A percentile compares a stretch with the other conserved stretches of the same genome.
Evolutionary conservation across 2,113 vertebrate species (phyloP).

Genomic region (Microcebus tavaratra): DNA sequence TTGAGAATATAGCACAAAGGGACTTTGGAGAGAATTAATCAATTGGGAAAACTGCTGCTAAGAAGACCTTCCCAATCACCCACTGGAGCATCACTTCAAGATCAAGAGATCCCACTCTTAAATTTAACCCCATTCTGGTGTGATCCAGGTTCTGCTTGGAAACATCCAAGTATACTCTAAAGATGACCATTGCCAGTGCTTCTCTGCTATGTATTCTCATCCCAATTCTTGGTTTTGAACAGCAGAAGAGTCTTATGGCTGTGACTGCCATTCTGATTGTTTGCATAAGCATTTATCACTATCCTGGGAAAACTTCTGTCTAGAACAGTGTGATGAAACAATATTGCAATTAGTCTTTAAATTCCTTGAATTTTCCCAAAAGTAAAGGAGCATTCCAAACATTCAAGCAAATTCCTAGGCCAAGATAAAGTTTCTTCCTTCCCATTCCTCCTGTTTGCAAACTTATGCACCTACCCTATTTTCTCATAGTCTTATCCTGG

Average conservation of each 20-base stretch:
- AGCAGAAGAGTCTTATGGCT: not conserved
- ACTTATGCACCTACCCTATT: not conserved
- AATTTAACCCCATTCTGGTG: not conserved
- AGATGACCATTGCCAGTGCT: not conserved
- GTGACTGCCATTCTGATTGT: not conserved
- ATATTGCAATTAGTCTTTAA: not conserved
- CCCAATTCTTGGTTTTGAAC: not conserved
- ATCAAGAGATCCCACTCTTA: not conserved
- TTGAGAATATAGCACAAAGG: not conserved
- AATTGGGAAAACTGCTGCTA: not conserved
- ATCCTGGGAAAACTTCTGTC: not conserved
- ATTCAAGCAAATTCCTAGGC: not conserved
- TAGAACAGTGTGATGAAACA: not conserved
- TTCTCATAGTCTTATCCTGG: not conserved
- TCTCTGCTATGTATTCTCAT: not conserved
- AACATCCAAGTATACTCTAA: too few relatives aligned
- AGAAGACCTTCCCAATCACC: too few relatives aligned
- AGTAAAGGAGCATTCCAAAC: not conserved
- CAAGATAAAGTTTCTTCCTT: not conserved
- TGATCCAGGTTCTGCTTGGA: not conserved
- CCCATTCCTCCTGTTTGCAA: not conserved
- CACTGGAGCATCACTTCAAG: not conserved
- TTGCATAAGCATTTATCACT: not conserved
- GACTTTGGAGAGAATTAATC: not conserved
- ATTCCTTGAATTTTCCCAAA: not conserved